These are phyloP conservation scores for Nebria brevicollis DNA, from an alignment of 2,888 invertebrate species.

Conservation along the genomic window DNA sequence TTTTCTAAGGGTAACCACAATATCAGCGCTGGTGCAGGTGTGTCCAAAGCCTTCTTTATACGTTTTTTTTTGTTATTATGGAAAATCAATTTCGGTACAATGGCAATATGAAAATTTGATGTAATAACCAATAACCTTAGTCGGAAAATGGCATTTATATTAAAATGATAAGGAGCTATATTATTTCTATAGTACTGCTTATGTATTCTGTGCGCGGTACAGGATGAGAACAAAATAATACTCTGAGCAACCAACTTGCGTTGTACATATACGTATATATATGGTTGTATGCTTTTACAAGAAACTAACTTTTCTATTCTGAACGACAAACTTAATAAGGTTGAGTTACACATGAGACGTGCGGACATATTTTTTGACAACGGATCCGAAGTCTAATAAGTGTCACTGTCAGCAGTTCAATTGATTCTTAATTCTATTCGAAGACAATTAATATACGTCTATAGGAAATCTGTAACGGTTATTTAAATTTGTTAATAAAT, in stretches of 20 bases:
- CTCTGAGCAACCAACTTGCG: conserved; percentile 20
- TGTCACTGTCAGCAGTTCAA: neutral
- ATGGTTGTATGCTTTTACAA: neutral
- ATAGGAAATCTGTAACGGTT: too few relatives aligned
- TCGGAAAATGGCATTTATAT: neutral
- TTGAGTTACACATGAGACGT: neutral
- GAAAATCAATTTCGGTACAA: neutral
- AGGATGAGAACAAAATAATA: conserved; percentile 19
- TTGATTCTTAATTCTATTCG: too few relatives aligned
- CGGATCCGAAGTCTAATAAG: neutral
- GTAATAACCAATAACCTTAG: neutral
- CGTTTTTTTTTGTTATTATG: neutral
- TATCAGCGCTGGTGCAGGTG: neutral
- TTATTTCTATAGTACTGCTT: neutral
- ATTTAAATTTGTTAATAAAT: too few relatives aligned
- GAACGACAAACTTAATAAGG: conserved; percentile 24
- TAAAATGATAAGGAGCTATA: neutral
- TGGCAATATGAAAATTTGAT: conserved; percentile 1
- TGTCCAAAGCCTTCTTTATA: neutral
- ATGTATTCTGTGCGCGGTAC: conserved; percentile 27
- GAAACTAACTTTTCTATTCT: neutral
- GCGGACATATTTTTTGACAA: neutral
- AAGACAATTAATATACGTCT: too few relatives aligned
- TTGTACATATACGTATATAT: neutral
- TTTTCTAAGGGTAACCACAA: neutral